Conservation (phyloP, 2,113 vertebrate species). For the Hippocampus abdominalis region DNA sequence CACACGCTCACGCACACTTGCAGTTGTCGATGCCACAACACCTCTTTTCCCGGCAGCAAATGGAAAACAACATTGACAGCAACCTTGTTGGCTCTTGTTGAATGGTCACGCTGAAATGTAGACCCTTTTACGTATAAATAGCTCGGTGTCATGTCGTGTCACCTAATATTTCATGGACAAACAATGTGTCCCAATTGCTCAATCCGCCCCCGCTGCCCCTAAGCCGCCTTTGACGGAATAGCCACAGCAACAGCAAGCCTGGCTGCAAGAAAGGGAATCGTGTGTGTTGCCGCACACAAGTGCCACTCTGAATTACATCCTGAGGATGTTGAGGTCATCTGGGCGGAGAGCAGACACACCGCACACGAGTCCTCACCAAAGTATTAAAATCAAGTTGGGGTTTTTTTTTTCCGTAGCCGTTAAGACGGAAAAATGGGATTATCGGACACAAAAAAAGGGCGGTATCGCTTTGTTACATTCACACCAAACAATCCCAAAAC, state of each 20-base stretch:
- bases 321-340: conserved; percentile 39
- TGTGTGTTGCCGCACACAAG: conserved; percentile 43
- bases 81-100: conserved; percentile 61
- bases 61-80: conserved; percentile 63
- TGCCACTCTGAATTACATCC: conserved; percentile 57
- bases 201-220: conserved; percentile 53
- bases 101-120: conserved; percentile 67
- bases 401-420: neutral
- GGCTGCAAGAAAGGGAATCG: conserved; percentile 37
- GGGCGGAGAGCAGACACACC: conserved; percentile 12
- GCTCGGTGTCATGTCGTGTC: conserved; percentile 62
- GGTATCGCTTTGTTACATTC: neutral
- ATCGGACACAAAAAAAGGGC: neutral
- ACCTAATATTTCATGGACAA: conserved; percentile 70
- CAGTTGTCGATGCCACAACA: conserved; percentile 42
- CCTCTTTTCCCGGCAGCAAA: conserved; percentile 49
- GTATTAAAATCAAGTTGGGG: neutral
- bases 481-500: neutral
- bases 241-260: conserved; percentile 39
- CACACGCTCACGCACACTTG: conserved; percentile 5
- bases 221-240: conserved; percentile 46
- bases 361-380: neutral
- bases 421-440: neutral
- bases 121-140: conserved; percentile 69
- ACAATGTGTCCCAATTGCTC: conserved; percentile 63